These are phyloP conservation scores for Caenorhabditis elegans DNA, from an alignment of 1,140 invertebrate genomes.

Conservation along the genomic window DNA sequence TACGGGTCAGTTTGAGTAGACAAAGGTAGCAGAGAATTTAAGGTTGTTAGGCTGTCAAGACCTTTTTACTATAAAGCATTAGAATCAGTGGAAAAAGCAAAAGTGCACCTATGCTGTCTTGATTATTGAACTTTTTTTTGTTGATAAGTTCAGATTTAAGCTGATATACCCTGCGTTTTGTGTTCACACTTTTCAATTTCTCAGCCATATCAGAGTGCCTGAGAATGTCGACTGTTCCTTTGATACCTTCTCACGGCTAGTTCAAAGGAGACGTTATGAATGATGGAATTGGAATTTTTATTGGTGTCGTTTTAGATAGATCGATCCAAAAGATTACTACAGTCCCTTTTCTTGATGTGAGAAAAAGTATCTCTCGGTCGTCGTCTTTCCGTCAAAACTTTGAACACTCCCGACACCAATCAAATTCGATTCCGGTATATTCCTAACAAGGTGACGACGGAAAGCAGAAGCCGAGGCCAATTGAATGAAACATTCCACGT, in stretches of 20 bases:
- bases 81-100: too few relatives aligned
- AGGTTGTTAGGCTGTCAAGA: too few relatives aligned
- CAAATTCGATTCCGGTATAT: conserved; percentile 5
- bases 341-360: conserved; percentile 23
- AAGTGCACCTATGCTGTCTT: too few relatives aligned
- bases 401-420: conserved; percentile 21
- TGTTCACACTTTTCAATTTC: neutral
- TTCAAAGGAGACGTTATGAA: conserved; percentile 25
- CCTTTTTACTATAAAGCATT: too few relatives aligned
- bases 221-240: conserved; percentile 10
- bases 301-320: conserved; percentile 10
- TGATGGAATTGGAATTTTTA: conserved; percentile 27
- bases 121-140: too few relatives aligned
- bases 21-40: too few relatives aligned
- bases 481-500: conserved; percentile 11
- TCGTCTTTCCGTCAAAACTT: neutral
- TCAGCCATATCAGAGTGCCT: neutral
- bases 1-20: too few relatives aligned
- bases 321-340: conserved; percentile 13
- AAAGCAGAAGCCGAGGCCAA: neutral
- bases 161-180: too few relatives aligned
- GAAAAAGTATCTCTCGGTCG: neutral
- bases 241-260: conserved; percentile 13
- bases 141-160: too few relatives aligned
- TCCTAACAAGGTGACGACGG: neutral